phyloP scores from a whole-genome alignment of 2,797 vertebrate genomes.

The Halcyon badia region DNA sequence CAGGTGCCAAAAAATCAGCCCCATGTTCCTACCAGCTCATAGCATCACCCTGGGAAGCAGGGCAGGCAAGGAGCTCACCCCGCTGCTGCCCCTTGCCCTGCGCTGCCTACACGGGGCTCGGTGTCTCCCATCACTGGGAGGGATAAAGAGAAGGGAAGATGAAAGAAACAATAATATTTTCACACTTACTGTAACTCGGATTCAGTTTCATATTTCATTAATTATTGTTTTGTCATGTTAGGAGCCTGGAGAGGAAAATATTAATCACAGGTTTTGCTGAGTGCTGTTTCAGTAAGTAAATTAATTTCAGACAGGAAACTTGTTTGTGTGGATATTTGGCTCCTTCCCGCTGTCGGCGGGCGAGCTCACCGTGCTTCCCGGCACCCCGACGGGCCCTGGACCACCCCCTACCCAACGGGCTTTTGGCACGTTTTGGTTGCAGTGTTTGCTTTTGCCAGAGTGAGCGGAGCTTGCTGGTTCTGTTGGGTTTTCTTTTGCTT shows the following conservation, averaged over 20 bases:
- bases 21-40: background rate
- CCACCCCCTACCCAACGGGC: background rate
- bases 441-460: background rate
- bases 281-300: conserved; percentile 62
- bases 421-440: background rate
- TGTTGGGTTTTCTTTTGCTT: background rate
- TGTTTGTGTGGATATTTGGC: background rate
- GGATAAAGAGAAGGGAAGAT: background rate
- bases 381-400: background rate
- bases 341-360: background rate
- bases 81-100: background rate
- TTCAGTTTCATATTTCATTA: conserved; percentile 58
- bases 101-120: rapidly evolving
- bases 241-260: conserved; percentile 49
- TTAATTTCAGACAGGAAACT: conserved; percentile 44
- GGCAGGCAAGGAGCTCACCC: background rate
- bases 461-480: background rate
- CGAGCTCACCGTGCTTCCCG: rapidly evolving
- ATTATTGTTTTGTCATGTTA: conserved; percentile 59
- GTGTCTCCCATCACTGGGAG: background rate
- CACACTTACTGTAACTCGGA: conserved; percentile 32
- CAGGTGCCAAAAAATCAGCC: background rate
- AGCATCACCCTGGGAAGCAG: background rate
- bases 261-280: conserved; percentile 53
- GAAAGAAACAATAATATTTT: conserved; percentile 66